phyloP scores from a whole-genome alignment of 2,113 vertebrate genomes.

The Dicerorhinus sumatrensis region DNA sequence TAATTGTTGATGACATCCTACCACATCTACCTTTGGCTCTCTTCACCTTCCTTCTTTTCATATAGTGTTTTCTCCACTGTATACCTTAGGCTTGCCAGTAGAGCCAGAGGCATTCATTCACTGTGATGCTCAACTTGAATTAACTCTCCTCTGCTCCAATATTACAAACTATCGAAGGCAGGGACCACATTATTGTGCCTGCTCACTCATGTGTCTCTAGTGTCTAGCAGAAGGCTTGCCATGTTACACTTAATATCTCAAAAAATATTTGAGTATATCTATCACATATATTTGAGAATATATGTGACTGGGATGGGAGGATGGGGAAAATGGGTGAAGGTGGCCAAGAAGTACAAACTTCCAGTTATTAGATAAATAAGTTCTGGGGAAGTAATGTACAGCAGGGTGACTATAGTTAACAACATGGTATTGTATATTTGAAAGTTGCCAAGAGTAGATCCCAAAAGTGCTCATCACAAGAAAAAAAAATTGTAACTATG shows the following conservation, averaged over 20 bases:
- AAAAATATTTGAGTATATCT: background rate
- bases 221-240: background rate
- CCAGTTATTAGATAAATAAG: background rate
- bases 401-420: background rate
- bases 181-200: background rate
- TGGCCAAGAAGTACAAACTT: background rate
- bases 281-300: too few relatives aligned
- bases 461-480: background rate
- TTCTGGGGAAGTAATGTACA: background rate
- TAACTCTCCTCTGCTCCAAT: background rate
- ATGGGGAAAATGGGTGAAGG: background rate
- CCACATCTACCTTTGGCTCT: background rate
- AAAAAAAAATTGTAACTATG: background rate
- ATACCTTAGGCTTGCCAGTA: background rate
- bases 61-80: background rate
- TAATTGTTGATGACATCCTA: background rate
- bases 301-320: background rate
- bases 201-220: background rate
- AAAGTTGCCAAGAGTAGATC: background rate
- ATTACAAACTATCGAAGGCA: background rate
- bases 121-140: background rate
- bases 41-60: background rate
- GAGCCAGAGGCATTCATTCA: background rate
- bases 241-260: background rate
- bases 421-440: background rate